These are phyloP conservation scores for Uromys caudimaculatus DNA, from an alignment of 2,797 vertebrate species.

Conservation along the genomic window DNA sequence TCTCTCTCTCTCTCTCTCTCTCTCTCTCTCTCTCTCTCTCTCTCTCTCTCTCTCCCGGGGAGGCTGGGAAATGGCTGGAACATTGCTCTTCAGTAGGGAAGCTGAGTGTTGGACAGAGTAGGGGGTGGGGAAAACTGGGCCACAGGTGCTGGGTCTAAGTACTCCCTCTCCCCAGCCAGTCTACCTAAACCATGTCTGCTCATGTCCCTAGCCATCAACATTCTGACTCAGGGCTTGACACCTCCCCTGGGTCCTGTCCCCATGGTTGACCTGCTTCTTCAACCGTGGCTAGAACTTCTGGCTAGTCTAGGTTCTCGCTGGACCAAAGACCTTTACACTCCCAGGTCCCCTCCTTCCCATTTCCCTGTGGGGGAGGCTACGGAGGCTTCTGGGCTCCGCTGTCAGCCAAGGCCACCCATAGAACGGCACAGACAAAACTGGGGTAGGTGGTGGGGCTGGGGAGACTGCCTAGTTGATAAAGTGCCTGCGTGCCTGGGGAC, in stretches of 20 bases:
- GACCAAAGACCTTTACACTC: background rate
- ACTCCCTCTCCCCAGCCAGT: too few relatives aligned
- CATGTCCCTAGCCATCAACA: background rate
- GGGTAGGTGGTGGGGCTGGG: background rate
- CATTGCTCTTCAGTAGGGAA: background rate
- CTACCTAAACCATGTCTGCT: background rate
- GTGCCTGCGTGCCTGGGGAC: background rate
- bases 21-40: too few relatives aligned
- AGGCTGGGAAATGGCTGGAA: background rate
- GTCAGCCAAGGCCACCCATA: background rate
- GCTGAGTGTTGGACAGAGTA: background rate
- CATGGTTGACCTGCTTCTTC: background rate
- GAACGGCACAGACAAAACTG: background rate
- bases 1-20: background rate
- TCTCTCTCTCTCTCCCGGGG: background rate
- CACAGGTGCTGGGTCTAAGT: too few relatives aligned
- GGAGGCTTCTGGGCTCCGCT: background rate
- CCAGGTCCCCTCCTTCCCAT: background rate
- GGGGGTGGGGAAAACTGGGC: accelerated
- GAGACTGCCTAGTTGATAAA: background rate
- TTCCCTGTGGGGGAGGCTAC: background rate
- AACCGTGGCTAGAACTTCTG: too few relatives aligned
- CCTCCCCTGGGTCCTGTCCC: background rate
- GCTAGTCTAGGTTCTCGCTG: background rate
- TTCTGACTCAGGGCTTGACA: background rate